A percentile compares a stretch with the other conserved stretches of the same genome.
phyloP scores from a whole-genome alignment of 2,113 vertebrate species.

The Gulo gulo region DNA sequence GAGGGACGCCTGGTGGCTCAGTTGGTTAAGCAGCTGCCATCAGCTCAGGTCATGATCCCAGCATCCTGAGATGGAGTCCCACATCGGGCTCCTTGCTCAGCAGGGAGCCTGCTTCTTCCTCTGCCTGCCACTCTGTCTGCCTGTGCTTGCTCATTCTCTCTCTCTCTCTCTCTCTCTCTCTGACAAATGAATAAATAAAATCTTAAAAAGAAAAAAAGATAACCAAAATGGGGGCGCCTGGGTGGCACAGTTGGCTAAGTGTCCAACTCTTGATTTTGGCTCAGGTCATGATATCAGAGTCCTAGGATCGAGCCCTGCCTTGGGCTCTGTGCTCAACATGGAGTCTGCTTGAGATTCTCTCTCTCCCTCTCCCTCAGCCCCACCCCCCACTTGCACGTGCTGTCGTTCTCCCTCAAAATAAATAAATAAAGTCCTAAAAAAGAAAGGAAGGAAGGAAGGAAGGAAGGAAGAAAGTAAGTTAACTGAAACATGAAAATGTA shows the following conservation, averaged over 20 bases:
- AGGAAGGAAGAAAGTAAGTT: neutral
- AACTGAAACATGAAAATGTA: neutral
- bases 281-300: neutral
- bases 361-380: neutral
- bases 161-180: too few species aligned
- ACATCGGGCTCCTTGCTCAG: too few species aligned
- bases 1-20: too few species aligned
- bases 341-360: neutral
- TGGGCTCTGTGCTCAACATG: neutral
- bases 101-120: too few species aligned
- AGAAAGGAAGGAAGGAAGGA: too few species aligned
- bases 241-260: neutral
- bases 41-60: too few species aligned
- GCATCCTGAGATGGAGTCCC: too few species aligned
- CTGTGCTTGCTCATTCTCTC: too few species aligned
- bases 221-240: neutral
- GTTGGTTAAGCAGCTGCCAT: too few species aligned
- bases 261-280: neutral
- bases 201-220: too few species aligned
- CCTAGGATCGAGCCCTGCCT: neutral
- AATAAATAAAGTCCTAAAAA: neutral
- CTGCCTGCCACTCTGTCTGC: too few species aligned
- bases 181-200: too few species aligned
- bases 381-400: neutral
- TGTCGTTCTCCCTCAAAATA: neutral